Evolutionary conservation across 2,113 vertebrate species (phyloP).

Genomic region (Ranitomeya imitator): DNA sequence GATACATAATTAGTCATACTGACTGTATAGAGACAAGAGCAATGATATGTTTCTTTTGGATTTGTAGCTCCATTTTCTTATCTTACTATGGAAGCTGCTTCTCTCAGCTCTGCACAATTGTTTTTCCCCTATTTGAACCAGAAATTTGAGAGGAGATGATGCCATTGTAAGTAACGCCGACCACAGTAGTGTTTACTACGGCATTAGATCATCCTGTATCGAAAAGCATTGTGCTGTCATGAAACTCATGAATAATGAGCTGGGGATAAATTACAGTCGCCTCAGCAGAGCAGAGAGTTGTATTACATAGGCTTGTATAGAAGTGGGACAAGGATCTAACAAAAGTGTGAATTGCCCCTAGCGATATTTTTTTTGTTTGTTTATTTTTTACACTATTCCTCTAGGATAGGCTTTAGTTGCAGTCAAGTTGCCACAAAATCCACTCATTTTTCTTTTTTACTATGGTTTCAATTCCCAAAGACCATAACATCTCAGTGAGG

Average conservation of each 20-base stretch:
- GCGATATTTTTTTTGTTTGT: neutral
- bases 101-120: neutral
- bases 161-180: neutral
- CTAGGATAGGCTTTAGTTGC: neutral
- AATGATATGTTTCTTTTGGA: neutral
- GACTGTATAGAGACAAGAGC: neutral
- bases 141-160: neutral
- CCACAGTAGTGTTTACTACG: neutral
- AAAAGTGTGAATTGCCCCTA: neutral
- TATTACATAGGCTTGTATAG: constrained; percentile 20
- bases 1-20: neutral
- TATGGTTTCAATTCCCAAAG: neutral
- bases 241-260: constrained; percentile 15
- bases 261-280: constrained; percentile 31
- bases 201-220: neutral
- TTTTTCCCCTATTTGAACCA: neutral
- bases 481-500: neutral
- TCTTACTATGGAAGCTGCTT: neutral
- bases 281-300: neutral
- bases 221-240: neutral
- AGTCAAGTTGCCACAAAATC: neutral
- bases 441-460: neutral
- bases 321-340: constrained; percentile 1
- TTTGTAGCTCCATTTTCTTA: neutral
- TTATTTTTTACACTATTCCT: neutral